phyloP scores from a whole-genome alignment of 2,113 vertebrate genomes.

The Lophochroa leadbeateri region DNA sequence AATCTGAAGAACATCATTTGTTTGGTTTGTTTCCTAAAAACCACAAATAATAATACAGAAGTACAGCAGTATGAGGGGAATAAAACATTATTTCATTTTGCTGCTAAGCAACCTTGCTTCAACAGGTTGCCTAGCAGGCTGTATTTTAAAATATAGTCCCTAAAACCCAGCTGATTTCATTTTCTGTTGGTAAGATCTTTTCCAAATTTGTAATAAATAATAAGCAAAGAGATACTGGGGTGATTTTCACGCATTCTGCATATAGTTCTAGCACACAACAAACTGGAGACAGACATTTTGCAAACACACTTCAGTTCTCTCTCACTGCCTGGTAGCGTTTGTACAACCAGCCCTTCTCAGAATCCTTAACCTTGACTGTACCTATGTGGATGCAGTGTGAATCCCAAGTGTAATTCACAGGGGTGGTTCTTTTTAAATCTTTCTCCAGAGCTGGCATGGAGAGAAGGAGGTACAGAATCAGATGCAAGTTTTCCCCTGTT shows the following conservation, averaged over 20 bases:
- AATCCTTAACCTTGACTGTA: not conserved
- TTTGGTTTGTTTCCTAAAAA: slow-evolving; percentile 58
- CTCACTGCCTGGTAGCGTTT: not conserved
- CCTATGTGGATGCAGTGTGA: not conserved
- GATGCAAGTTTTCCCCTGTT: not conserved
- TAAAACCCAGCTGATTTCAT: not conserved
- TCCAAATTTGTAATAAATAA: not conserved
- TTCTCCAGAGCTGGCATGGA: not conserved
- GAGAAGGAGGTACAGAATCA: not conserved
- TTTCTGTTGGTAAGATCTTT: not conserved
- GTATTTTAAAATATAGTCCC: not conserved
- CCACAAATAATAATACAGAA: slow-evolving; percentile 19
- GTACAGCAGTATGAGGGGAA: not conserved
- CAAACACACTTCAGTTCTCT: not conserved
- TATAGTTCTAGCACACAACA: not conserved
- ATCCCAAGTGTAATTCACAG: not conserved
- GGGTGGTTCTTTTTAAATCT: not conserved
- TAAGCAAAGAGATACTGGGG: not conserved
- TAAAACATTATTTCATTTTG: not conserved
- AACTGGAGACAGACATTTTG: not conserved
- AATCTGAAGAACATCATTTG: slow-evolving; percentile 68
- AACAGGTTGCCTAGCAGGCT: not conserved
- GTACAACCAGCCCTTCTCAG: not conserved
- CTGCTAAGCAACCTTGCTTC: not conserved
- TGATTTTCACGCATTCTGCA: not conserved